These are phyloP conservation scores for Nomada lathburiana DNA, from an alignment of 2,888 invertebrate genomes.

Conservation along the genomic window DNA sequence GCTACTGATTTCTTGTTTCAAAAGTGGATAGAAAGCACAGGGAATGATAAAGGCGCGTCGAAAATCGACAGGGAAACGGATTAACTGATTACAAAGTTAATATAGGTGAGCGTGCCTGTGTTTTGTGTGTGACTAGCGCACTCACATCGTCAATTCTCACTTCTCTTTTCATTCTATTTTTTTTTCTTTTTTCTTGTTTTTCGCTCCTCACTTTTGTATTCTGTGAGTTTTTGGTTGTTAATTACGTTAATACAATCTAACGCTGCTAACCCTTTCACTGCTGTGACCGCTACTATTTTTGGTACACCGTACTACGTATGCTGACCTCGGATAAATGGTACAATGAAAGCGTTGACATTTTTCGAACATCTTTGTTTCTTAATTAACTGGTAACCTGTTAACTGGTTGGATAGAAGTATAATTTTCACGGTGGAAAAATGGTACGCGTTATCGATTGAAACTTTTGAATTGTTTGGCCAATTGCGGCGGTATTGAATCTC, in stretches of 20 bases:
- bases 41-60: slow-evolving; percentile 34
- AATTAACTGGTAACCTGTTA: not conserved
- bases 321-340: slow-evolving; percentile 12
- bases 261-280: slow-evolving; percentile 61
- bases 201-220: slow-evolving; percentile 3
- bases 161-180: not conserved
- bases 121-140: not conserved
- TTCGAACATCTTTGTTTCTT: not conserved
- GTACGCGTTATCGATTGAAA: too few relatives aligned
- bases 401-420: too few relatives aligned
- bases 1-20: slow-evolving; percentile 49
- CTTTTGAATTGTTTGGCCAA: too few relatives aligned
- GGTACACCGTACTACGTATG: slow-evolving; percentile 37
- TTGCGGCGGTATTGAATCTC: too few relatives aligned
- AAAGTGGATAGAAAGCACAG: slow-evolving; percentile 45
- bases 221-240: slow-evolving; percentile 8
- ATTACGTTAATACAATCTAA: slow-evolving; percentile 26
- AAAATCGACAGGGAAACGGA: slow-evolving; percentile 12
- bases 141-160: slow-evolving; percentile 11
- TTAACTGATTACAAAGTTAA: slow-evolving; percentile 48
- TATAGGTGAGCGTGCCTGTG: not conserved
- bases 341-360: not conserved
- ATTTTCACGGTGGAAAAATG: too few relatives aligned
- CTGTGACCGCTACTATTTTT: slow-evolving; percentile 13
- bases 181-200: not conserved